Evolutionary conservation across 1,140 invertebrate species (phyloP).

Genomic region (Microvelia longipes): DNA sequence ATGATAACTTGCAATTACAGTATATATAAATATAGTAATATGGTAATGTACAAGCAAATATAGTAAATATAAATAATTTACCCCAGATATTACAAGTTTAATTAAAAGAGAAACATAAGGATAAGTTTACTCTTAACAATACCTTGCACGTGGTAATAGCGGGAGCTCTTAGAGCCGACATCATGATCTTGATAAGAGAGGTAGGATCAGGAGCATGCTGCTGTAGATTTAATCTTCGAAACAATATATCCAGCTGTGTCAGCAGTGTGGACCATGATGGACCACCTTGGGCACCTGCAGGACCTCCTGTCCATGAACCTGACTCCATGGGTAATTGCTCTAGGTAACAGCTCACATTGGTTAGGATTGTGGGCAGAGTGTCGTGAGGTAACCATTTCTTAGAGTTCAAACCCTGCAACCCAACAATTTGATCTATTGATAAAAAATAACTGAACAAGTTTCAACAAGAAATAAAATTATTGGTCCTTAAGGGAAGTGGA

Average conservation of each 20-base stretch:
- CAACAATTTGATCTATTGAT: too few relatives aligned
- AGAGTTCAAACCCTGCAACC: conserved; percentile 55
- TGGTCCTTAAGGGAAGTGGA: not conserved
- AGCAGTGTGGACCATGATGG: conserved; percentile 64
- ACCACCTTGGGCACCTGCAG: conserved; percentile 39
- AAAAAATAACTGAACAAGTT: too few relatives aligned
- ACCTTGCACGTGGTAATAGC: conserved; percentile 66
- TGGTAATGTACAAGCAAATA: too few relatives aligned
- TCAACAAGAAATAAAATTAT: conserved; percentile 11
- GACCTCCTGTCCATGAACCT: conserved; percentile 43
- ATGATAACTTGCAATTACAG: too few relatives aligned
- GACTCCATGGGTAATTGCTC: conserved; percentile 79
- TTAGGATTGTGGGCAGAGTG: conserved; percentile 52
- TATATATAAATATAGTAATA: too few relatives aligned
- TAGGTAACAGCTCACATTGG: conserved; percentile 84
- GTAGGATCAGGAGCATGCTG: conserved; percentile 57
- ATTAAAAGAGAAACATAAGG: too few relatives aligned
- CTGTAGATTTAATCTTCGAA: conserved; percentile 59
- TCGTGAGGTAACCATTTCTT: conserved; percentile 74
- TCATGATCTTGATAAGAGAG: conserved; percentile 69
- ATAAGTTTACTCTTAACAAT: too few relatives aligned
- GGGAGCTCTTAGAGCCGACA: conserved; percentile 68
- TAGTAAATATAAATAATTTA: too few relatives aligned
- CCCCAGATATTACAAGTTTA: too few relatives aligned
- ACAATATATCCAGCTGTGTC: conserved; percentile 67